These are phyloP conservation scores for Sabellastarte sp. DNA, from an alignment of 2,888 invertebrate species.

Conservation along the genomic window DNA sequence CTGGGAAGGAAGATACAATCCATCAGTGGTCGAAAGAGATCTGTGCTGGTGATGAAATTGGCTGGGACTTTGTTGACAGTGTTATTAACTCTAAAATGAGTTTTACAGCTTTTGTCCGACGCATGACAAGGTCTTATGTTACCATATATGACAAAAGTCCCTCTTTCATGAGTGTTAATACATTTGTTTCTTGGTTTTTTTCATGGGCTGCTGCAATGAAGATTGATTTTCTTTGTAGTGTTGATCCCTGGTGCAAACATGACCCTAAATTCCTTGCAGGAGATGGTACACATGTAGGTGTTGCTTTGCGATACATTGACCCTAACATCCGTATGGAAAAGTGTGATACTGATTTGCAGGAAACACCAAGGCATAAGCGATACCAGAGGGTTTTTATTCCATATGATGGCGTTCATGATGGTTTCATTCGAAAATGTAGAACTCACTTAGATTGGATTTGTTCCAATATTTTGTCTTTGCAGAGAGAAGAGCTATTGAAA, in stretches of 20 bases:
- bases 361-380: background rate
- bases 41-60: conserved; percentile 3
- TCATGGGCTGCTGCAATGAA: background rate
- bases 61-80: conserved; percentile 1
- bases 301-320: background rate
- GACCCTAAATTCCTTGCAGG: conserved; percentile 1
- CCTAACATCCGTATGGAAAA: background rate
- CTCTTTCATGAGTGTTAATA: background rate
- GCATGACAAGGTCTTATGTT: background rate
- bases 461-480: too few species aligned
- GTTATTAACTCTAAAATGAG: background rate
- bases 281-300: conserved; percentile 6
- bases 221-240: background rate
- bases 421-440: too few species aligned
- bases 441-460: too few species aligned
- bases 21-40: background rate
- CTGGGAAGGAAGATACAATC: background rate
- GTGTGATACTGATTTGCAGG: background rate
- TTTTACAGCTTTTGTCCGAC: background rate
- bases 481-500: too few species aligned
- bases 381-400: conserved; percentile 5
- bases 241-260: conserved; percentile 1
- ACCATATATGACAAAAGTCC: background rate
- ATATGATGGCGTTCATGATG: background rate
- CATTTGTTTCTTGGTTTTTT: conserved; percentile 3